These are phyloP conservation scores for Andrena praecox DNA, from an alignment of 2,888 invertebrate species.

Conservation along the genomic window DNA sequence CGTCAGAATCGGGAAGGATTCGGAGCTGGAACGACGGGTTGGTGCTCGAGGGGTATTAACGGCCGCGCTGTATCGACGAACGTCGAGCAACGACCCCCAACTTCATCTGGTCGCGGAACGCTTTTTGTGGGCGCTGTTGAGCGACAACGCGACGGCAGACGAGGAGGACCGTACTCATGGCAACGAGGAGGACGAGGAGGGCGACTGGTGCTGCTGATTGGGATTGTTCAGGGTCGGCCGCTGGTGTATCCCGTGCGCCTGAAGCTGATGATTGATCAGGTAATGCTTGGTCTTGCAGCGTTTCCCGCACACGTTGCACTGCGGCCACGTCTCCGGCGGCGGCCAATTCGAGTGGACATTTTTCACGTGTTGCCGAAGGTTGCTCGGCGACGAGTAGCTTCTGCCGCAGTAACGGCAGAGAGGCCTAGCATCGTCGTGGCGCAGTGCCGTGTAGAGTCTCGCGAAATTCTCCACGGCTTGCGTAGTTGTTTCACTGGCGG, in stretches of 20 bases:
- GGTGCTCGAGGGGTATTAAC: background rate
- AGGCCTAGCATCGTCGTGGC: slow-evolving; percentile 86
- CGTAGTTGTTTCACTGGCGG: slow-evolving; percentile 73
- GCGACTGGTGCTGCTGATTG: slow-evolving; percentile 73
- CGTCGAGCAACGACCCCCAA: slow-evolving; percentile 26
- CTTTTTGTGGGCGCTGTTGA: slow-evolving; percentile 25
- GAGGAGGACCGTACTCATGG: slow-evolving; percentile 75
- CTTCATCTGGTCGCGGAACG: slow-evolving; percentile 60
- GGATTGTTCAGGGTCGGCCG: slow-evolving; percentile 86
- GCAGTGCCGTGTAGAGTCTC: slow-evolving; percentile 82
- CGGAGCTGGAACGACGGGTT: background rate
- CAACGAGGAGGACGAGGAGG: slow-evolving; percentile 71
- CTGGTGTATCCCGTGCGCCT: slow-evolving; percentile 91
- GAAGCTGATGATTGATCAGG: slow-evolving; percentile 91
- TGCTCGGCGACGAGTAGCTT: slow-evolving; percentile 90
- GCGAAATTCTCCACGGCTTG: slow-evolving; percentile 83
- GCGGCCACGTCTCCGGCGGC: slow-evolving; percentile 90
- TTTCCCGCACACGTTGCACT: slow-evolving; percentile 91
- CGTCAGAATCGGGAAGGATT: background rate
- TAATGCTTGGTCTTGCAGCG: slow-evolving; percentile 92
- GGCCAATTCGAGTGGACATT: slow-evolving; percentile 90
- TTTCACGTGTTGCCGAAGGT: slow-evolving; percentile 91
- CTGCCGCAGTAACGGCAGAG: slow-evolving; percentile 90
- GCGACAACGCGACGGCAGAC: slow-evolving; percentile 41
- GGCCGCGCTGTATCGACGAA: slow-evolving; percentile 31